Evolutionary conservation across 2,113 vertebrate species (phyloP).

Genomic region (Psettodes erumei): DNA sequence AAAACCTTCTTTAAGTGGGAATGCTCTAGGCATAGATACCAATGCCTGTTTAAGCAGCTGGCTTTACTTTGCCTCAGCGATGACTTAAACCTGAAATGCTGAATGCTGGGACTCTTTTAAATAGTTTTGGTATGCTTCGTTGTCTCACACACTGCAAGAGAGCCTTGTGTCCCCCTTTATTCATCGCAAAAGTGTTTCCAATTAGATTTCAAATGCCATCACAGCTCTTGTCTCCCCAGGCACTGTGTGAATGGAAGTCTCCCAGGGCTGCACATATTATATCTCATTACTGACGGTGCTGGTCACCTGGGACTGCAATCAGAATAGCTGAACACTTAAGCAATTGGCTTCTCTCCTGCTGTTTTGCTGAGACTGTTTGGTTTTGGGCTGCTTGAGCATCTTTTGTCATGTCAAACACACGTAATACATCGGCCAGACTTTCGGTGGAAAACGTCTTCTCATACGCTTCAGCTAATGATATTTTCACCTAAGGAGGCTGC

Average conservation of each 20-base stretch:
- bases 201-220: conserved; percentile 79
- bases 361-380: conserved; percentile 74
- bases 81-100: conserved; percentile 49
- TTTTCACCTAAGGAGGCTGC: conserved; percentile 34
- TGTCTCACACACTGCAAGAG: conserved; percentile 50
- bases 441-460: conserved; percentile 58
- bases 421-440: conserved; percentile 70
- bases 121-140: conserved; percentile 63
- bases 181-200: conserved; percentile 73
- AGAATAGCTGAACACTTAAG: conserved; percentile 78
- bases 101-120: conserved; percentile 49
- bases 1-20: conserved; percentile 30
- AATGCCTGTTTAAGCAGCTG: conserved; percentile 57
- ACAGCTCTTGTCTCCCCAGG: conserved; percentile 69
- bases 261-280: conserved; percentile 75
- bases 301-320: conserved; percentile 80
- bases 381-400: conserved; percentile 71
- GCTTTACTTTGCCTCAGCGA: conserved; percentile 51
- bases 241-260: conserved; percentile 76
- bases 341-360: conserved; percentile 68
- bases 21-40: conserved; percentile 24
- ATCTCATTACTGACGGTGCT: conserved; percentile 81
- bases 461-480: conserved; percentile 50
- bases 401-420: conserved; percentile 81
- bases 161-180: conserved; percentile 53